Conservation (phyloP, 2,797 vertebrate genomes). For the Channallabes apus region DNA sequence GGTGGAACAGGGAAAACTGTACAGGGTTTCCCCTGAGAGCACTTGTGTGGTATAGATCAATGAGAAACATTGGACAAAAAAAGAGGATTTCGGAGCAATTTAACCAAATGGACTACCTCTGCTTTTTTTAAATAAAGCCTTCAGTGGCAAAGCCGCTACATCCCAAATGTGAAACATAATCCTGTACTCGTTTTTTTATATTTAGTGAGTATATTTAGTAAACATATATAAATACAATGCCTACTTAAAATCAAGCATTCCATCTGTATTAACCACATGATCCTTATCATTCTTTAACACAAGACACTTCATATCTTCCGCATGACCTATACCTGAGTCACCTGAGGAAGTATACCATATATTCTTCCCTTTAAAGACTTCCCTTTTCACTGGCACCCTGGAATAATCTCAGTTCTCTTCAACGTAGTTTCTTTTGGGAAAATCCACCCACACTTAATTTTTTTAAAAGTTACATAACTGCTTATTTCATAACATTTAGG, state of each 20-base stretch:
- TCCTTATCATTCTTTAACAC: no score
- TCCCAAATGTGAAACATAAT: not conserved
- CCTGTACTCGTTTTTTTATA: not conserved
- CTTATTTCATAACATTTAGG: not conserved
- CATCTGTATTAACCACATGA: not conserved
- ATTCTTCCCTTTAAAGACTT: not conserved
- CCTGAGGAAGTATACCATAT: not conserved
- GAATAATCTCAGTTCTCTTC: not conserved
- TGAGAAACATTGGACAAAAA: not conserved
- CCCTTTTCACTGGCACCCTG: not conserved
- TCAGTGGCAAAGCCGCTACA: not conserved
- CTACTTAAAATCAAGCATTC: not conserved
- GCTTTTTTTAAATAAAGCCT: not conserved
- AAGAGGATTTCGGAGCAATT: not conserved
- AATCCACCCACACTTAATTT: not conserved
- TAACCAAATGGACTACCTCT: not conserved
- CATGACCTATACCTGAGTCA: not conserved
- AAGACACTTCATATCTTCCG: not conserved
- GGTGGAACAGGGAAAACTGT: constrained; percentile 10
- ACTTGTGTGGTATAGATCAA: not conserved
- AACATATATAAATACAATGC: not conserved
- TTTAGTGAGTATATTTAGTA: not conserved
- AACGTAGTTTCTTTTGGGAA: not conserved
- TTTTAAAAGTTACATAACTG: no score
- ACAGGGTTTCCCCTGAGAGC: constrained; percentile 19